Conservation (phyloP, 2,113 vertebrate genomes). For the Leucopsar rothschildi region DNA sequence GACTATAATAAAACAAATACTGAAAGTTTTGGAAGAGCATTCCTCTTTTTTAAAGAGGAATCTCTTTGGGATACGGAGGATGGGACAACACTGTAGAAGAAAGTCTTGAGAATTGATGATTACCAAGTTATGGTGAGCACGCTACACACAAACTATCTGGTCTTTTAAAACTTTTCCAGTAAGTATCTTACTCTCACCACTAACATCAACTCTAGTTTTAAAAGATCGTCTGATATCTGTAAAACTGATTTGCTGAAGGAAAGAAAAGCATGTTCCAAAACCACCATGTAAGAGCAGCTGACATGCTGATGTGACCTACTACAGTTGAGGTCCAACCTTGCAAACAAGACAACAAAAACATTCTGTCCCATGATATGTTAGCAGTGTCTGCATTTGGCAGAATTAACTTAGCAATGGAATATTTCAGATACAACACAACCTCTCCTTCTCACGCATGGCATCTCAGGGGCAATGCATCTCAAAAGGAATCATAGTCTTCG, state of each 20-base stretch:
- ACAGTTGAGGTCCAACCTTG: background rate
- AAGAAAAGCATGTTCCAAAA: background rate
- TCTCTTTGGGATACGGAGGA: background rate
- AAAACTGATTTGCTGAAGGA: background rate
- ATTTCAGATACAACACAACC: background rate
- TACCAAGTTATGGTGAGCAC: background rate
- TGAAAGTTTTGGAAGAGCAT: background rate
- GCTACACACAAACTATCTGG: background rate
- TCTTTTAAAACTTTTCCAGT: background rate
- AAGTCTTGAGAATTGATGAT: background rate
- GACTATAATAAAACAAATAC: background rate
- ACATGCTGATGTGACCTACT: fast-evolving
- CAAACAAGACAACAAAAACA: background rate
- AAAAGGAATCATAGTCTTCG: background rate
- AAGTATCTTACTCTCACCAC: background rate
- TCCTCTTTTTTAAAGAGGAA: background rate
- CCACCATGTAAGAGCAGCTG: background rate
- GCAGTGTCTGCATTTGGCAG: background rate
- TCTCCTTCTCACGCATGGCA: background rate
- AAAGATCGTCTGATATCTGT: background rate
- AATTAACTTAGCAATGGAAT: background rate
- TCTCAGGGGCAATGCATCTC: background rate
- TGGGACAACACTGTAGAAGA: background rate
- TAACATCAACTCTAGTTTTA: background rate
- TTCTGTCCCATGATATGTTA: background rate